phyloP scores from a whole-genome alignment of 2,797 vertebrate species.

The Hippopotamyrus pictus region DNA sequence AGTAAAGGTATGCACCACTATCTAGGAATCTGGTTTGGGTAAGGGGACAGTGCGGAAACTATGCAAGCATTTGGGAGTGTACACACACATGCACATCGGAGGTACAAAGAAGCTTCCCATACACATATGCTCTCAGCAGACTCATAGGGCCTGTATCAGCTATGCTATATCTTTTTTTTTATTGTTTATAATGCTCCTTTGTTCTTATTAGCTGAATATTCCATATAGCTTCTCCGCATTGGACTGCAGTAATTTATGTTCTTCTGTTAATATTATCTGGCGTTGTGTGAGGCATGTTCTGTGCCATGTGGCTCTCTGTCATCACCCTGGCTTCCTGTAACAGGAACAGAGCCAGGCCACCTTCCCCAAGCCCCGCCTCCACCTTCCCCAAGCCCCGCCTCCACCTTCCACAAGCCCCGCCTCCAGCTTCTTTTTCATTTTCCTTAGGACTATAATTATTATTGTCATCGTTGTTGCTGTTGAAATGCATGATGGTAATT shows the following conservation, averaged over 20 bases:
- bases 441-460: slow-evolving; percentile 15
- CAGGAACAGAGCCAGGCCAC: background rate
- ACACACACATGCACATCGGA: background rate
- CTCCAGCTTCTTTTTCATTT: background rate
- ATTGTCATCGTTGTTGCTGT: slow-evolving; percentile 25
- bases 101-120: background rate
- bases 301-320: background rate
- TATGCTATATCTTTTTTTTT: background rate
- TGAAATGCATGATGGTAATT: slow-evolving; percentile 45
- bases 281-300: background rate
- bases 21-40: background rate
- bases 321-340: background rate
- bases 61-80: background rate
- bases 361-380: background rate
- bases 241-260: background rate
- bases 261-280: background rate
- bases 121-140: background rate
- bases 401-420: background rate
- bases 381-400: no score
- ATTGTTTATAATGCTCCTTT: background rate
- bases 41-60: background rate
- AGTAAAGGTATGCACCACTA: background rate
- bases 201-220: background rate
- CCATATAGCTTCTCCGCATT: background rate
- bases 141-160: background rate